Conservation (phyloP, 53 echinoderm and acorn worm species). For the Holothuria leucospilota region DNA sequence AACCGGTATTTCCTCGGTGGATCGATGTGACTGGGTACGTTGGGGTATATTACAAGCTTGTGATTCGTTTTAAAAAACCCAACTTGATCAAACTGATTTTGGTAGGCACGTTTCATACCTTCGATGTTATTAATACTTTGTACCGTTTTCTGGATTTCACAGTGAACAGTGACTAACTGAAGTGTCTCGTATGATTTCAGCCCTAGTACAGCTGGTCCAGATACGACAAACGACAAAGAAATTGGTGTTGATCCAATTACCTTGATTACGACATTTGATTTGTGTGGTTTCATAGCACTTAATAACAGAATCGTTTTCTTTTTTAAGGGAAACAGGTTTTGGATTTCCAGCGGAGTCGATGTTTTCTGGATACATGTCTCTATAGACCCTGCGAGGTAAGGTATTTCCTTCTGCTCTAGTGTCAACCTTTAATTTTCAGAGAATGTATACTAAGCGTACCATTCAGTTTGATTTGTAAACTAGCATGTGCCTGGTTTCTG, state of each 20-base stretch:
- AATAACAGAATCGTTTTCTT: slow-evolving; percentile 12
- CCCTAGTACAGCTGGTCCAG: slow-evolving; percentile 39
- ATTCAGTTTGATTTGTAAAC: slow-evolving; percentile 36
- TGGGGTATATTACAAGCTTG: slow-evolving; percentile 38
- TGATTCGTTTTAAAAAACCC: slow-evolving; percentile 38
- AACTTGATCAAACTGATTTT: slow-evolving; percentile 61
- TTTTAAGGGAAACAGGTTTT: background rate
- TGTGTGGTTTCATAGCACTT: slow-evolving; percentile 41
- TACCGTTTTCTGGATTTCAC: background rate
- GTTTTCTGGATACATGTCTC: slow-evolving; percentile 33
- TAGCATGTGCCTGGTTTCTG: slow-evolving; percentile 28
- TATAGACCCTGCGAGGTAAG: slow-evolving; percentile 30
- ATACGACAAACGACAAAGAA: slow-evolving; percentile 49
- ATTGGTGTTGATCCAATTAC: slow-evolving; percentile 20
- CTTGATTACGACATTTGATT: slow-evolving; percentile 26
- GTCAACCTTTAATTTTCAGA: slow-evolving; percentile 57
- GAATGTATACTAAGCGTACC: slow-evolving; percentile 34
- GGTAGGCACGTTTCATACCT: slow-evolving; percentile 5
- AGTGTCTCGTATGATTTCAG: slow-evolving; percentile 13
- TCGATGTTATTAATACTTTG: slow-evolving; percentile 28
- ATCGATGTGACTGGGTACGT: slow-evolving; percentile 44
- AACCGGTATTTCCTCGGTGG: slow-evolving; percentile 58
- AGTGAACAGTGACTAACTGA: slow-evolving; percentile 22
- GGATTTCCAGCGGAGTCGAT: slow-evolving; percentile 7
- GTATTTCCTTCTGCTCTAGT: slow-evolving; percentile 58